A percentile compares a stretch with the other conserved stretches of the same genome.
phyloP scores from a whole-genome alignment of 2,113 vertebrate species.

The Anser brachyrhynchus region DNA sequence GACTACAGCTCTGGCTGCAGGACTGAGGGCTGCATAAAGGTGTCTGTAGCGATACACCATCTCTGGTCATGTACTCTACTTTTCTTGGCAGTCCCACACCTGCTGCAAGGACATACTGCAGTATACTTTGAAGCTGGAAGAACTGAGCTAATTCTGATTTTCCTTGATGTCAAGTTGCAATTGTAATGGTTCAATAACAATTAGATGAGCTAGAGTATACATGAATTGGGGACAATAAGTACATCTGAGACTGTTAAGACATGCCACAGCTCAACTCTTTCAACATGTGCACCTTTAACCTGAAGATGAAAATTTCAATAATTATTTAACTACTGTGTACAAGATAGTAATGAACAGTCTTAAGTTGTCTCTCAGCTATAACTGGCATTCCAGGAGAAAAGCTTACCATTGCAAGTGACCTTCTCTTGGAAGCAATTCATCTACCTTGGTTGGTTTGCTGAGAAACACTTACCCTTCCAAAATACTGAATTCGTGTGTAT shows the following conservation, averaged over 20 bases:
- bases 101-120: not conserved
- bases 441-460: not conserved
- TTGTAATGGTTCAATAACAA: not conserved
- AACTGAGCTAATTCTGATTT: not conserved
- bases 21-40: not conserved
- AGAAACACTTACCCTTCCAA: not conserved
- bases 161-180: not conserved
- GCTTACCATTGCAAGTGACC: not conserved
- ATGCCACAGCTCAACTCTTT: accelerated
- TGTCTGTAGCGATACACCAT: not conserved
- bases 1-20: not conserved
- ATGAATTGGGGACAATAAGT: not conserved
- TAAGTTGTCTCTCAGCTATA: not conserved
- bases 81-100: not conserved
- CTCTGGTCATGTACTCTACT: not conserved
- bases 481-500: not conserved
- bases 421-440: not conserved
- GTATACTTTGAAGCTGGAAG: not conserved
- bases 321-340: not conserved
- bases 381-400: not conserved
- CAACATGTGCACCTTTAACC: not conserved
- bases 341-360: not conserved
- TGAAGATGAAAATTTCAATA: not conserved
- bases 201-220: not conserved
- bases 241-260: not conserved